Conservation (phyloP, 2,888 invertebrate genomes). For the Stenolophus ochropezus region DNA sequence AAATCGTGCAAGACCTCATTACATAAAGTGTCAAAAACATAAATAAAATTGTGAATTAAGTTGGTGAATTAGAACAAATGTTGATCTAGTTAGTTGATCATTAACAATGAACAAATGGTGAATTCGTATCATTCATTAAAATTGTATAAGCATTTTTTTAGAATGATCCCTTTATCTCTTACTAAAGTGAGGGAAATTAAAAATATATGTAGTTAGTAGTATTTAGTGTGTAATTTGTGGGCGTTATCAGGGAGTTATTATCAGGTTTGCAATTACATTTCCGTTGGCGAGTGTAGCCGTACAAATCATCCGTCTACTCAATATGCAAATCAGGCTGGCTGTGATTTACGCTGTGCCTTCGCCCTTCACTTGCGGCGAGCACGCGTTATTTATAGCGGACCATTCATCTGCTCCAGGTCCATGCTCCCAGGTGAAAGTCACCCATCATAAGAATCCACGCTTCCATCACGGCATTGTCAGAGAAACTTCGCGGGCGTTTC, state of each 20-base stretch:
- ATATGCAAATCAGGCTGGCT: neutral
- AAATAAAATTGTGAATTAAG: no score
- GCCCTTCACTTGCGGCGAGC: constrained; percentile 5
- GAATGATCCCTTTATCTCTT: no score
- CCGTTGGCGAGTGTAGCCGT: neutral
- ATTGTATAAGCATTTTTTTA: no score
- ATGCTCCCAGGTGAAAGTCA: constrained; percentile 51
- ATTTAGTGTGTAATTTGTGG: no score
- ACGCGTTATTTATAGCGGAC: constrained; percentile 4
- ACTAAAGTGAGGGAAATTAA: no score
- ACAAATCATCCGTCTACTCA: neutral
- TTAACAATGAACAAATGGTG: no score
- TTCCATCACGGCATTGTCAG: constrained; percentile 6
- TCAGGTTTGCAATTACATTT: neutral
- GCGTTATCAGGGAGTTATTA: neutral
- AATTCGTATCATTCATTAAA: no score
- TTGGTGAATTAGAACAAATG: no score
- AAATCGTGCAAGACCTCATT: no score
- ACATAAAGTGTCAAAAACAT: no score
- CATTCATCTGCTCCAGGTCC: constrained; percentile 36
- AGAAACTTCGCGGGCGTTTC: neutral
- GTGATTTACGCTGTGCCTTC: neutral
- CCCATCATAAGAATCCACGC: constrained; percentile 28
- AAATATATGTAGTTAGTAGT: no score
- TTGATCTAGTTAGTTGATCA: no score